These are phyloP conservation scores for Mormoops blainvillei DNA, from an alignment of 2,113 vertebrate genomes.

Conservation along the genomic window DNA sequence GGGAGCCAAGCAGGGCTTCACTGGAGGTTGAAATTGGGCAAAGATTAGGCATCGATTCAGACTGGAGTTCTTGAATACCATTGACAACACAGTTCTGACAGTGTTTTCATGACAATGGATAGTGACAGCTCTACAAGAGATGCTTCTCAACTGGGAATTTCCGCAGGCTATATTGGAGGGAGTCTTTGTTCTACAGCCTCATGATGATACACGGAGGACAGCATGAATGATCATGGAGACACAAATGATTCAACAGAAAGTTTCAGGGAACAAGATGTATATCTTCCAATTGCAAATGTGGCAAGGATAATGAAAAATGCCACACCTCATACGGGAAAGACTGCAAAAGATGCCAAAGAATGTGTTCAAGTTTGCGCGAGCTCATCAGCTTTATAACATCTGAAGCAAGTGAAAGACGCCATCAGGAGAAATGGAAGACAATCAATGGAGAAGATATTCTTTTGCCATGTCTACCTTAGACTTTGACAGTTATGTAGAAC, in stretches of 20 bases:
- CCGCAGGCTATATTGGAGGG: conserved; percentile 84
- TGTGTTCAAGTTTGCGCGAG: conserved; percentile 99
- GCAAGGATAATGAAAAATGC: conserved; percentile 99
- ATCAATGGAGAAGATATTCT: conserved; percentile 99
- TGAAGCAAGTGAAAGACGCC: conserved; percentile 96
- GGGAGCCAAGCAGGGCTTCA: conserved; percentile 98
- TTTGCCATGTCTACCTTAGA: conserved; percentile 98
- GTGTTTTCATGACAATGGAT: conserved; percentile 75
- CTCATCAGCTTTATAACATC: conserved; percentile 80
- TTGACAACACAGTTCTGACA: too few species aligned
- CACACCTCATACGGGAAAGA: conserved; percentile 98
- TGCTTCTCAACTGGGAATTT: conserved; percentile 88
- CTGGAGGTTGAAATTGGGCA: conserved; percentile 84
- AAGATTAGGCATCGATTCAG: neutral
- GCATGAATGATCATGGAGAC: conserved; percentile 95
- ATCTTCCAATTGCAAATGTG: conserved; percentile 98
- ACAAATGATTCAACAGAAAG: conserved; percentile 94
- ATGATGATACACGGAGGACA: conserved; percentile 89
- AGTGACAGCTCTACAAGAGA: conserved; percentile 86
- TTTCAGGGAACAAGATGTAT: conserved; percentile 98
- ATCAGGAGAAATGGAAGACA: conserved; percentile 98
- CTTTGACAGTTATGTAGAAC: conserved; percentile 98
- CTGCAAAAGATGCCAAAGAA: conserved; percentile 98
- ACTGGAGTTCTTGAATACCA: neutral
- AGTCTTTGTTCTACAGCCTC: conserved; percentile 85